phyloP scores from a whole-genome alignment of 2,113 vertebrate species.

The Calidris pugnax region DNA sequence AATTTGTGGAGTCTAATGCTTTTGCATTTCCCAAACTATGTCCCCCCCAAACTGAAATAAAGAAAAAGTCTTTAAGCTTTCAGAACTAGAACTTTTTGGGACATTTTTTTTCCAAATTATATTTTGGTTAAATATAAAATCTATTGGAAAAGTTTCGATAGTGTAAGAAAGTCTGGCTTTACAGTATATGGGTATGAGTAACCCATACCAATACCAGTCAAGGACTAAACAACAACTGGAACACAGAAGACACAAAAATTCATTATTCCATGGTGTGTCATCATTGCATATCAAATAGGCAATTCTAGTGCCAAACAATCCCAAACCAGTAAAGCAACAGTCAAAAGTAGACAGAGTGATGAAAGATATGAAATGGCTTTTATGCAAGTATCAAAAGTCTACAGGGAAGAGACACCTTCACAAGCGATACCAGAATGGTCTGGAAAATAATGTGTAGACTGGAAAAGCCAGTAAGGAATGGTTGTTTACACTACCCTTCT shows the following conservation, averaged over 20 bases:
- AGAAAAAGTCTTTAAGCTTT: not conserved
- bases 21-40: not conserved
- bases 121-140: not conserved
- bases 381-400: not conserved
- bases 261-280: not conserved
- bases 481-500: not conserved
- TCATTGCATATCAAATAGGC: not conserved
- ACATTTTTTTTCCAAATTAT: not conserved
- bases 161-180: not conserved
- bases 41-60: not conserved
- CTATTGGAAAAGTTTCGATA: not conserved
- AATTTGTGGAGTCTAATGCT: not conserved
- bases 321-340: not conserved
- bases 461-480: not conserved
- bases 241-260: not conserved
- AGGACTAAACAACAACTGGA: not conserved
- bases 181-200: not conserved
- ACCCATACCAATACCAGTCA: not conserved
- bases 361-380: not conserved
- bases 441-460: not conserved
- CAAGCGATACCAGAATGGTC: not conserved
- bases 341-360: not conserved
- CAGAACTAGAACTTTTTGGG: not conserved
- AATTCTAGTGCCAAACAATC: not conserved
- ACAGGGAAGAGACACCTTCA: not conserved